Conservation (phyloP, 2,888 invertebrate species). For the Cyclophora albipunctata region DNA sequence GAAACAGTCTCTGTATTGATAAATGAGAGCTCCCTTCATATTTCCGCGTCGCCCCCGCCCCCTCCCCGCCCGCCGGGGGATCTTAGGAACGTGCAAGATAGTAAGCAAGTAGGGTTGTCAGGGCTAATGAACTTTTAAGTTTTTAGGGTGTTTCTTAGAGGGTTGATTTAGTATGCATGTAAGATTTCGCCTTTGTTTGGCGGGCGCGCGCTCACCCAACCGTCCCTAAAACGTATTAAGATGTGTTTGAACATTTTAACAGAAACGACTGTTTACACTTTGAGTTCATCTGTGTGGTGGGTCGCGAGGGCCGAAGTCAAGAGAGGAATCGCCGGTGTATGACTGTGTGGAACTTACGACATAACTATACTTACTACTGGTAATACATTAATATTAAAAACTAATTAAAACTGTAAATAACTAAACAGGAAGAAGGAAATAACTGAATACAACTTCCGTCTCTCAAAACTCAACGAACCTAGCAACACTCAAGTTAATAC, state of each 20-base stretch:
- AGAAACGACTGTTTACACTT: too few species aligned
- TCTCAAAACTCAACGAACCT: too few species aligned
- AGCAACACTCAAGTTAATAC: neutral
- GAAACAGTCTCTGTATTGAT: conserved; percentile 75
- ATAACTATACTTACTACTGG: too few species aligned
- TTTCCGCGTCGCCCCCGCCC: conserved; percentile 56
- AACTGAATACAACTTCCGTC: too few species aligned
- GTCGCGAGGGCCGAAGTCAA: too few species aligned
- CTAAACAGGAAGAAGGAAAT: too few species aligned
- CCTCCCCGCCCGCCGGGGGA: conserved; percentile 42
- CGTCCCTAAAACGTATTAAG: conserved; percentile 2
- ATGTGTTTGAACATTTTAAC: conserved; percentile 1
- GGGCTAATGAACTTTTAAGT: conserved; percentile 70
- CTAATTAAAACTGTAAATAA: too few species aligned
- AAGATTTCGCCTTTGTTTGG: conserved; percentile 25
- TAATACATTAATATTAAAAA: too few species aligned
- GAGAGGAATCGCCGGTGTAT: too few species aligned
- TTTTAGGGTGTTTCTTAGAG: conserved; percentile 46
- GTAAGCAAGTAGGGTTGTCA: conserved; percentile 63
- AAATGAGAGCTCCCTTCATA: conserved; percentile 74
- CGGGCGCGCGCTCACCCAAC: conserved; percentile 2
- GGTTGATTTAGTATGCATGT: conserved; percentile 31
- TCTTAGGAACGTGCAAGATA: conserved; percentile 74
- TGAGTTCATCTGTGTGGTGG: too few species aligned
- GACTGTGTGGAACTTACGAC: too few species aligned